Evolutionary conservation across 1,140 invertebrate species (phyloP).

Genomic region (Scaptomyza graminum): DNA sequence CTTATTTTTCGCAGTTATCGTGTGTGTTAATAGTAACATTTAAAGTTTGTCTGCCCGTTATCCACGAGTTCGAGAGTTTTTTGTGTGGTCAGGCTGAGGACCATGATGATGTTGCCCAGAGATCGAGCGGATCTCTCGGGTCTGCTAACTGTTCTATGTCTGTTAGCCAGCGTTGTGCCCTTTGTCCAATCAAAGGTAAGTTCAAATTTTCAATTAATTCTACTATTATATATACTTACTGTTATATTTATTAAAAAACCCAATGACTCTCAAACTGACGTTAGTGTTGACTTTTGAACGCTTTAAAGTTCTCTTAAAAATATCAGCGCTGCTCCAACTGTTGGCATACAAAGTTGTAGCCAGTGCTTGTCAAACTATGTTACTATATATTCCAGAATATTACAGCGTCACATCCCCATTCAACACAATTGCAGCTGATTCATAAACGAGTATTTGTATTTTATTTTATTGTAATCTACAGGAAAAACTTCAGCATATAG

Average conservation of each 20-base stretch:
- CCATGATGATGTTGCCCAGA: slow-evolving; percentile 77
- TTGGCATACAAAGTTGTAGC: background rate
- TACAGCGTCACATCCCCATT: background rate
- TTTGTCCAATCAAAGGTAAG: slow-evolving; percentile 73
- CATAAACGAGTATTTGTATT: slow-evolving; percentile 11
- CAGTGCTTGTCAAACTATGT: slow-evolving; percentile 21
- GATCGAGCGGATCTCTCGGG: slow-evolving; percentile 79
- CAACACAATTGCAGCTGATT: slow-evolving; percentile 9
- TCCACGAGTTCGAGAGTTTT: slow-evolving; percentile 10
- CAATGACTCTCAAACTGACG: slow-evolving; percentile 33
- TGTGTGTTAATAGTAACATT: slow-evolving; percentile 63
- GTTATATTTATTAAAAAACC: too few relatives aligned
- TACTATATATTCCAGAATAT: slow-evolving; percentile 10
- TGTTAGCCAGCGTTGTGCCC: slow-evolving; percentile 64
- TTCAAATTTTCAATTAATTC: too few relatives aligned
- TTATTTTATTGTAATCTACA: slow-evolving; percentile 1
- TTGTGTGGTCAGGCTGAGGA: slow-evolving; percentile 52
- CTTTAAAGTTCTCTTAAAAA: background rate
- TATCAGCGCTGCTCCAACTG: slow-evolving; percentile 13
- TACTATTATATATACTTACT: too few relatives aligned
- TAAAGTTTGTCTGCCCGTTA: slow-evolving; percentile 30
- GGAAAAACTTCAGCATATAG: slow-evolving; percentile 3
- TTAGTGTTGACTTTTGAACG: background rate
- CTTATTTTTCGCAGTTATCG: slow-evolving; percentile 72
- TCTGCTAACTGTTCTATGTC: slow-evolving; percentile 63